Percentiles rank a stretch among this genome's conserved stretches.
Conservation (phyloP, 2,797 vertebrate genomes). For the Botia kubotai region DNA sequence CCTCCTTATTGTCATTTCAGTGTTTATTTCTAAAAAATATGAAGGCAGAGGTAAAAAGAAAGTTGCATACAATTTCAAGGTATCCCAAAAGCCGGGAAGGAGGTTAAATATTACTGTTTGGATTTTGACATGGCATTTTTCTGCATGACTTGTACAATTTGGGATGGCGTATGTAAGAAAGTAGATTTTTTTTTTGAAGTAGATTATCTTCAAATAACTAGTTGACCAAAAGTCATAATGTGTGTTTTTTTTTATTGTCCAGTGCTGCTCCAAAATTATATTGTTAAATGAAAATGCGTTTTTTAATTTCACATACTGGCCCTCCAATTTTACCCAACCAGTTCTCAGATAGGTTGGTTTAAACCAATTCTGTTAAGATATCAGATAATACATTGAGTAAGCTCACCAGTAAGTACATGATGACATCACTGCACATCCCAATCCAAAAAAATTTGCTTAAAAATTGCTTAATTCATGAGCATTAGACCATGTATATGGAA, state of each 20-base stretch:
- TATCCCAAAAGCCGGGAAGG: slow-evolving; percentile 53
- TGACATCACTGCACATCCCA: slow-evolving; percentile 43
- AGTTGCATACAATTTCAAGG: slow-evolving; percentile 57
- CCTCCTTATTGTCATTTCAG: slow-evolving; percentile 49
- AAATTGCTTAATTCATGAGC: slow-evolving; percentile 45
- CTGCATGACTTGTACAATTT: slow-evolving; percentile 13
- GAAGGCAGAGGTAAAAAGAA: slow-evolving; percentile 63
- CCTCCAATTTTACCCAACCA: background rate
- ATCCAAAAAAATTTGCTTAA: slow-evolving; percentile 47
- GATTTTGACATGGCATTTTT: slow-evolving; percentile 13
- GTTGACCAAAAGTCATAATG: background rate
- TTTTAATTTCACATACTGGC: background rate
- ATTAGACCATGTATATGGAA: slow-evolving; percentile 30
- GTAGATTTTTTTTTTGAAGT: background rate
- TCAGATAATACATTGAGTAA: background rate
- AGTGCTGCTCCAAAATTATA: background rate
- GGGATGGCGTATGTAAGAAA: background rate
- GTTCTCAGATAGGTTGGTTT: background rate
- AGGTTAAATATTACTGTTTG: slow-evolving; percentile 14
- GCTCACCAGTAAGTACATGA: background rate
- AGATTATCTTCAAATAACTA: background rate
- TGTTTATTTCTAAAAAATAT: slow-evolving; percentile 68
- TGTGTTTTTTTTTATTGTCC: too few species aligned
- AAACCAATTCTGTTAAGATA: background rate
- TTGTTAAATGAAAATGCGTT: background rate